Conservation (phyloP, 1,140 invertebrate species). For the Lasioglossum baleicum region DNA sequence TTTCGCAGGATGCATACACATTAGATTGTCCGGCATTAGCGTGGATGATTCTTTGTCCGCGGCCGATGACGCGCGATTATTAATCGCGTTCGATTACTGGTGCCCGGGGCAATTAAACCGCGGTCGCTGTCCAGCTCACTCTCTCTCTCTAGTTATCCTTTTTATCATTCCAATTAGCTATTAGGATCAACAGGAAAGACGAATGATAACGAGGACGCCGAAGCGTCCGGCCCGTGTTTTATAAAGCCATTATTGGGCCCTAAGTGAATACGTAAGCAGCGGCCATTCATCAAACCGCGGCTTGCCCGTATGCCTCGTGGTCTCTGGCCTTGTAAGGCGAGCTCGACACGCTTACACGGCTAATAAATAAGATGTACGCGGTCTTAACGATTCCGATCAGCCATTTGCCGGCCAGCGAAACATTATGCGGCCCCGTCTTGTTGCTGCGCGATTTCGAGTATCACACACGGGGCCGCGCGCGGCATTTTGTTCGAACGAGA, state of each 20-base stretch:
- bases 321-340: conserved; percentile 58
- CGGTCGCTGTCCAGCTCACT: not conserved
- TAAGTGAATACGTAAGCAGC: conserved; percentile 72
- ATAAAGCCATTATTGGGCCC: conserved; percentile 73
- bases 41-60: not conserved
- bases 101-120: conserved; percentile 21
- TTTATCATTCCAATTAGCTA: conserved; percentile 49
- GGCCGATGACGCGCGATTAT: not conserved
- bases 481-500: conserved; percentile 40
- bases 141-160: not conserved
- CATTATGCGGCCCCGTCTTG: conserved; percentile 51
- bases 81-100: conserved; percentile 6
- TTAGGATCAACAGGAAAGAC: conserved; percentile 59
- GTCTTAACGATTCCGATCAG: conserved; percentile 68
- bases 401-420: conserved; percentile 49
- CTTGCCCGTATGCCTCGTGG: conserved; percentile 23
- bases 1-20: not conserved
- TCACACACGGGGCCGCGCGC: conserved; percentile 3
- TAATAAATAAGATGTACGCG: conserved; percentile 73
- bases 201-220: conserved; percentile 67
- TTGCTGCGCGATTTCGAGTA: conserved; percentile 51
- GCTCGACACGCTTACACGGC: conserved; percentile 59
- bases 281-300: conserved; percentile 72
- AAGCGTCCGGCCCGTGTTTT: conserved; percentile 64
- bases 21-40: not conserved